phyloP scores from a whole-genome alignment of 2,888 invertebrate species.

The Biston betularia region DNA sequence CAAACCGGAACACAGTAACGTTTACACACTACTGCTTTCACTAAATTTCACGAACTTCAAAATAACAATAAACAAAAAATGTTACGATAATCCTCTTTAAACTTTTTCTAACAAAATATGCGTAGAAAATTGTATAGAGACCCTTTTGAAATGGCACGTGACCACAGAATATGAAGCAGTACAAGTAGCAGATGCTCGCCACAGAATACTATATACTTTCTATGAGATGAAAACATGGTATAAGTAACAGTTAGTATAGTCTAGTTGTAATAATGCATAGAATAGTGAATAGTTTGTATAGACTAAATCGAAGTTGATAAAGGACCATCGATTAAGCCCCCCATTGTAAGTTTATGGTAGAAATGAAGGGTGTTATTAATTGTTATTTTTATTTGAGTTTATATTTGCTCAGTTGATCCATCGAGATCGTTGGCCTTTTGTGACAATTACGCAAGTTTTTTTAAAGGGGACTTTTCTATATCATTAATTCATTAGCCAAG shows the following conservation, averaged over 20 bases:
- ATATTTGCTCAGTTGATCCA: conserved; percentile 50
- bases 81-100: conserved; percentile 23
- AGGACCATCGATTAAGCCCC: neutral
- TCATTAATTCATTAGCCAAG: neutral
- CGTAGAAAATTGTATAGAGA: neutral
- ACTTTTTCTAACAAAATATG: conserved; percentile 24
- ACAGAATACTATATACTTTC: conserved; percentile 4
- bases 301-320: neutral
- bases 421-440: conserved; percentile 51
- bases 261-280: neutral
- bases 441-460: neutral
- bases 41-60: conserved; percentile 6
- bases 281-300: neutral
- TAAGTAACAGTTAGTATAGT: neutral
- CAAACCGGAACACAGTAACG: no score
- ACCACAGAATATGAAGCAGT: no score
- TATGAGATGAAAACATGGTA: neutral
- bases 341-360: conserved; percentile 23
- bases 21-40: no score
- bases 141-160: neutral
- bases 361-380: conserved; percentile 58
- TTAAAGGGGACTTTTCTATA: neutral
- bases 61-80: conserved; percentile 21
- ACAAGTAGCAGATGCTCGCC: neutral
- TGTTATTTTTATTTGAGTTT: conserved; percentile 52